Conservation (phyloP, 92 coral and sea anemone species). For the Umimayanthus kanabou region DNA sequence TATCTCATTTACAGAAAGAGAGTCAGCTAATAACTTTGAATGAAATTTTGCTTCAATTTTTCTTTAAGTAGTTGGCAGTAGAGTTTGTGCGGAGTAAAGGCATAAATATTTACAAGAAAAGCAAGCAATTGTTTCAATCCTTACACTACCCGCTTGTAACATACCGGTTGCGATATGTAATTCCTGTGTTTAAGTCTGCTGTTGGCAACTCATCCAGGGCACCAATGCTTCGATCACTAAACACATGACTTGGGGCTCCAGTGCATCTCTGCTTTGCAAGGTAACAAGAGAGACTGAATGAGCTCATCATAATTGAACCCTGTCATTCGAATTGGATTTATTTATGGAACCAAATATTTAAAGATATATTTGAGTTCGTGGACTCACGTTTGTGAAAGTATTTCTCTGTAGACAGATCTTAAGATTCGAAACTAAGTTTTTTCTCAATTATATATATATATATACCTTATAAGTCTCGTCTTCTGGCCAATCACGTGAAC, state of each 20-base stretch:
- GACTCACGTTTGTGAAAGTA: too few relatives aligned
- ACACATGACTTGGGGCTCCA: not conserved
- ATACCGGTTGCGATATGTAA: constrained; percentile 24
- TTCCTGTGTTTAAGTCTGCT: not conserved
- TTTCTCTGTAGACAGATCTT: not conserved
- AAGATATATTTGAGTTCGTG: too few relatives aligned
- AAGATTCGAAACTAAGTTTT: not conserved
- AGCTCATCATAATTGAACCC: not conserved
- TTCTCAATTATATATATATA: too few relatives aligned
- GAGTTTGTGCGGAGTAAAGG: too few relatives aligned
- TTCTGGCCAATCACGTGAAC: constrained; percentile 3
- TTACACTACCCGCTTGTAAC: not conserved
- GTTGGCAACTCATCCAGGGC: constrained; percentile 11
- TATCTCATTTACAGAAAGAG: too few relatives aligned
- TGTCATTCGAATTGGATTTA: not conserved
- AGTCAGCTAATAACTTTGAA: too few relatives aligned
- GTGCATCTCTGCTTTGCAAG: constrained; percentile 1
- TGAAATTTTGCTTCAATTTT: too few relatives aligned
- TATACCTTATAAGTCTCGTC: constrained; percentile 6
- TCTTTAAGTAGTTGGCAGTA: too few relatives aligned
- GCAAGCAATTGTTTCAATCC: too few relatives aligned
- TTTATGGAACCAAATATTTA: too few relatives aligned
- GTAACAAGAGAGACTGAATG: not conserved
- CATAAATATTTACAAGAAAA: too few relatives aligned
- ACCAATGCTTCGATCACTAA: not conserved